Conservation (phyloP, 2,797 vertebrate genomes). For the Acrossocheilus wenchowensis region DNA sequence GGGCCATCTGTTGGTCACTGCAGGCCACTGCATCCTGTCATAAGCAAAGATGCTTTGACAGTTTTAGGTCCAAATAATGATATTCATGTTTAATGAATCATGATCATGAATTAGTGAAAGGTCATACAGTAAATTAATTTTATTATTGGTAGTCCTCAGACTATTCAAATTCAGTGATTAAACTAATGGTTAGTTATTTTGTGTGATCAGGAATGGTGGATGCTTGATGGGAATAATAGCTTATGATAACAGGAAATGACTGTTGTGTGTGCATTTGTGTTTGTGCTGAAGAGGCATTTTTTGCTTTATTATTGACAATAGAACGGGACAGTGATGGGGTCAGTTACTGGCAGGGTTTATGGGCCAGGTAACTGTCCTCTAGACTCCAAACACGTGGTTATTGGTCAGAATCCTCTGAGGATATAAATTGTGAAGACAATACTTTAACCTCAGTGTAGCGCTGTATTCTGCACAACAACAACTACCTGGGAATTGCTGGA, state of each 20-base stretch:
- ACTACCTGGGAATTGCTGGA: not conserved
- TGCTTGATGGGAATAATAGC: not conserved
- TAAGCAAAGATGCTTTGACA: not conserved
- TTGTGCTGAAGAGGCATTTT: slow-evolving; percentile 46
- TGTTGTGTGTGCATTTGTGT: slow-evolving; percentile 39
- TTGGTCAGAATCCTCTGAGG: slow-evolving; percentile 20
- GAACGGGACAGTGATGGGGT: slow-evolving; percentile 18
- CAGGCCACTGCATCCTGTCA: not conserved
- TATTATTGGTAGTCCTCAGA: not conserved
- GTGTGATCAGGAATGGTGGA: not conserved
- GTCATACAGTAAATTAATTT: not conserved
- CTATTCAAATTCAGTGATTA: not conserved
- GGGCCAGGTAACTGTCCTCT: slow-evolving; percentile 41
- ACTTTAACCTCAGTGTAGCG: not conserved
- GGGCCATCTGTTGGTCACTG: not conserved
- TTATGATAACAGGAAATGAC: slow-evolving; percentile 5
- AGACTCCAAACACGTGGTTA: slow-evolving; percentile 16
- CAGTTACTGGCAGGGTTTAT: slow-evolving; percentile 50
- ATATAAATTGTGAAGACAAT: slow-evolving; percentile 41
- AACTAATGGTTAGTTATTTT: not conserved
- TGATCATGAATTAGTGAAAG: not conserved
- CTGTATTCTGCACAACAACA: slow-evolving; percentile 10
- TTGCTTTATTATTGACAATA: slow-evolving; percentile 27
- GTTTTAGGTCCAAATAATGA: not conserved
- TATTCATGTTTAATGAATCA: not conserved